Percentiles rank a stretch among this genome's conserved stretches.
These are phyloP conservation scores for Proteles cristata DNA, from an alignment of 2,113 vertebrate species.

Conservation along the genomic window DNA sequence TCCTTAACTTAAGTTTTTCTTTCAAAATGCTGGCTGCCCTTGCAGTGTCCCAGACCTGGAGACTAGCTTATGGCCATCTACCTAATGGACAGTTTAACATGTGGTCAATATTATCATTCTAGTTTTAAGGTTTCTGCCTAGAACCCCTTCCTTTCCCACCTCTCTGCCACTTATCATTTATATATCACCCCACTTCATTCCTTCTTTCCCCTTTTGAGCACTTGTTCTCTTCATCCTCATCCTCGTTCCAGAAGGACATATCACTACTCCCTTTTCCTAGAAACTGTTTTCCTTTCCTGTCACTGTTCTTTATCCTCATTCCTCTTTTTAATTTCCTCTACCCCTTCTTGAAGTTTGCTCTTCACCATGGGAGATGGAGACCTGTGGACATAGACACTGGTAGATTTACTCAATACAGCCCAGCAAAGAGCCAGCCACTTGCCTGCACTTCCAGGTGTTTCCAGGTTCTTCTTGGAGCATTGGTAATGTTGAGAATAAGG, in stretches of 20 bases:
- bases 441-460: neutral
- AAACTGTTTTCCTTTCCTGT: neutral
- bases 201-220: neutral
- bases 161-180: neutral
- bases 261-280: neutral
- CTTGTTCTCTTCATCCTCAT: neutral
- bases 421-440: neutral
- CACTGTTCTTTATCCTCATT: neutral
- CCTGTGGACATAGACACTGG: neutral
- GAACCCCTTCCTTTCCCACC: too few relatives aligned
- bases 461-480: neutral
- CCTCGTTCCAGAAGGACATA: neutral
- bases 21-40: neutral
- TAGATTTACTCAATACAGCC: neutral
- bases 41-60: neutral
- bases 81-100: neutral
- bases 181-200: neutral
- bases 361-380: neutral
- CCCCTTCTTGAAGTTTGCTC: neutral
- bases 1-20: neutral
- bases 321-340: neutral
- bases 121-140: neutral
- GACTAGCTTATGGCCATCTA: neutral
- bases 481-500: accelerated
- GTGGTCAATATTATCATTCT: neutral